Evolutionary conservation across 2,888 invertebrate species (phyloP), one percentile per base, ranked within the genome.

Genomic region (Cabera pusaria): DNA sequence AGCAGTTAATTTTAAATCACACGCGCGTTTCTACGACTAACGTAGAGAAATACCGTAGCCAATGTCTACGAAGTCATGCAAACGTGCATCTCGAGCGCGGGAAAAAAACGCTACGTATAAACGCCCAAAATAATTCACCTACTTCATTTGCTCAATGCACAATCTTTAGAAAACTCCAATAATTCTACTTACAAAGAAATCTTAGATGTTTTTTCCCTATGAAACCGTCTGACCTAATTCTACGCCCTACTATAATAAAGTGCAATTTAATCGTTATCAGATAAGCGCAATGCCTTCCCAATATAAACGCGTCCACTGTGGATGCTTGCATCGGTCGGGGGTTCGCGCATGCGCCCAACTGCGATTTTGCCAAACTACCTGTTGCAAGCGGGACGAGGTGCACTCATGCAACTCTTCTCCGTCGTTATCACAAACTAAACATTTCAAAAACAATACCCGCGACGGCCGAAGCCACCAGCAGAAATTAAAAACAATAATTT

Each of bases 311-410:
- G 58, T 23, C 71, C 81, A 85, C 64, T 86, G 77, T 86, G 63
- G 82, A 55, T 64, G 42, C 58, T 34, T 77, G 80, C 82, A 75
- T 69, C 64, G 73, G 67, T 49, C 49, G 59, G 46, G 41, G 36
- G 42, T 35, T 20, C 49, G 66, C 87, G 87, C 87, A 77, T 76
- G 85, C 87, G 84, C 62, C 51, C 44, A 32, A 11, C 46, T 37
- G 50, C 48, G 60, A 49, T 39, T 71, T 72, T 59, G 59, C 75
- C 81, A 84, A 85, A 84, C 87, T 86, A 88, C 87, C 87, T 88
- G 87, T 88, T 88, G 87, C 87, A 88, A 82, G 64, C 56, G 66
- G 75, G 55, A 66, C 82, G 75, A 79, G 84, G 84, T 88, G 87
- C 87, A 86, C 77, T 66, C 64, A 74, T 87, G 87, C 87, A 86